Evolutionary conservation across 2,113 vertebrate species (phyloP).

Genomic region (Glareola pratincola): DNA sequence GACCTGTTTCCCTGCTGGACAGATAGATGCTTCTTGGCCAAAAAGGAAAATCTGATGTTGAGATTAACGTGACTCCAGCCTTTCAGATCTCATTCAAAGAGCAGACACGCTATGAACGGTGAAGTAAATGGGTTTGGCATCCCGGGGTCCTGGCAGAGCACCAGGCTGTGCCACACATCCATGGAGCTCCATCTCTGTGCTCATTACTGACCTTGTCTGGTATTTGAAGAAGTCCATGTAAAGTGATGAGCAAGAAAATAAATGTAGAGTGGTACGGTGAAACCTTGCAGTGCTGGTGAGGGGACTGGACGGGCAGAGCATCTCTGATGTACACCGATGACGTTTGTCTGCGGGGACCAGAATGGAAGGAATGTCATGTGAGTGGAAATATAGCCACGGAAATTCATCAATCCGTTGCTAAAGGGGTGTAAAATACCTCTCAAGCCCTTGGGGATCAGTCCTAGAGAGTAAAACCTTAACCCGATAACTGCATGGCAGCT

Average conservation of each 20-base stretch:
- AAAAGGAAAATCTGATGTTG: neutral
- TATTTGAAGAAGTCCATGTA: neutral
- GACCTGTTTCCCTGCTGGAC: neutral
- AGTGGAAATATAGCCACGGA: neutral
- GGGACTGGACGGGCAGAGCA: neutral
- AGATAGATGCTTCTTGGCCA: neutral
- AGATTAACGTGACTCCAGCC: neutral
- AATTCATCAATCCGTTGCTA: neutral
- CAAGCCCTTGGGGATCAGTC: neutral
- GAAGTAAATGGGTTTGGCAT: neutral
- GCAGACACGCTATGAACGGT: neutral
- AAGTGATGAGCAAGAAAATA: neutral
- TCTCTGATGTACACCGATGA: neutral
- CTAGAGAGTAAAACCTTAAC: neutral
- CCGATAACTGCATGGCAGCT: neutral
- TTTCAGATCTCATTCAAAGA: neutral
- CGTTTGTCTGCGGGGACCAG: neutral
- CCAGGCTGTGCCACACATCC: neutral
- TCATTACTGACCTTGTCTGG: neutral
- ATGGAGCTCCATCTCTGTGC: neutral
- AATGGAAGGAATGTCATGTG: neutral
- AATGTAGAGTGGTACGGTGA: no score
- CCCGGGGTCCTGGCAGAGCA: neutral
- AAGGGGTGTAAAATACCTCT: neutral
- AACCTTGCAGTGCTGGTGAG: neutral